Conservation (phyloP, 2,888 invertebrate genomes). For the Cabera pusaria region DNA sequence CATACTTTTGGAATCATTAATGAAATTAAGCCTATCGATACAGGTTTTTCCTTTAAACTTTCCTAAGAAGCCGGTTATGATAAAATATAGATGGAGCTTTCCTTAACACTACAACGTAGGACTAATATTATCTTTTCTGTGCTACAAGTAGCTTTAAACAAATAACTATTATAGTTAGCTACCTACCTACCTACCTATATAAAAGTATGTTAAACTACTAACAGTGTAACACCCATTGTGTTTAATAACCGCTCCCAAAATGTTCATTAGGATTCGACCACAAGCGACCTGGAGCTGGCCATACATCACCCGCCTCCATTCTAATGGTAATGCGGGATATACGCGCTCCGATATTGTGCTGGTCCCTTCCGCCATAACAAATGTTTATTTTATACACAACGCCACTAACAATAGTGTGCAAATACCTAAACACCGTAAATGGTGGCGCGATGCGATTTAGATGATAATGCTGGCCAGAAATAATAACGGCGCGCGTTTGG, state of each 20-base stretch:
- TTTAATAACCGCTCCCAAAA: conserved; percentile 27
- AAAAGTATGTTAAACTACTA: no score
- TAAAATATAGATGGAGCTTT: no score
- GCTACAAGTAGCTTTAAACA: no score
- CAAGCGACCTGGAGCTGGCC: conserved; percentile 45
- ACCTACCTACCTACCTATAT: no score
- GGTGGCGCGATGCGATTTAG: conserved; percentile 79
- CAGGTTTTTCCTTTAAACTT: no score
- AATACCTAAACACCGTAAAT: conserved; percentile 81
- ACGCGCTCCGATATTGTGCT: conserved; percentile 70
- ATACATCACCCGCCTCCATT: conserved; percentile 77
- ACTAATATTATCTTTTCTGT: no score
- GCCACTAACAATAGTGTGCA: conserved; percentile 83
- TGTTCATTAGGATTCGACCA: conserved; percentile 35
- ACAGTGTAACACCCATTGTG: conserved; percentile 14
- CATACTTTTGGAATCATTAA: no score
- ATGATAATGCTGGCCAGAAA: conserved; percentile 76
- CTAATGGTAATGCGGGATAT: conserved; percentile 79
- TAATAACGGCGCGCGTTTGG: conserved; percentile 70
- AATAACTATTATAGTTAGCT: no score
- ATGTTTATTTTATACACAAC: conserved; percentile 84
- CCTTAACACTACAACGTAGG: no score
- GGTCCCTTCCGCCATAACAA: conserved; percentile 75
- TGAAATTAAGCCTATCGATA: no score
- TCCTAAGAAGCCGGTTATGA: no score